A percentile compares a stretch with the other conserved stretches of the same genome.
phyloP scores from a whole-genome alignment of 2,797 vertebrate genomes.

The Gymnopithys bicolor region DNA sequence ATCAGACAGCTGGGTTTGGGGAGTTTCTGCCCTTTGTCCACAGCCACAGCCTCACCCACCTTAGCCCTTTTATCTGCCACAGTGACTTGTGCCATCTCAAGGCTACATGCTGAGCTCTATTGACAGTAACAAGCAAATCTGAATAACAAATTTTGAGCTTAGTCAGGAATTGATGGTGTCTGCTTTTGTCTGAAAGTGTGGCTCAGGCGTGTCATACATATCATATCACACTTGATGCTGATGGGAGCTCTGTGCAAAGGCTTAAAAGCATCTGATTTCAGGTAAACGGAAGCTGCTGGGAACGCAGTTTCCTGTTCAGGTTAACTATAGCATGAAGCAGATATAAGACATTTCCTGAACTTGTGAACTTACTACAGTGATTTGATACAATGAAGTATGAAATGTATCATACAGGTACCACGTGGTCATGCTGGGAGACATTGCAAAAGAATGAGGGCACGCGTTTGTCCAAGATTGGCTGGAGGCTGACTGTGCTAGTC shows the following conservation, averaged over 20 bases:
- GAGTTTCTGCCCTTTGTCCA: not conserved
- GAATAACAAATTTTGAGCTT: not conserved
- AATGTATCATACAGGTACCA: not conserved
- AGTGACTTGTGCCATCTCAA: not conserved
- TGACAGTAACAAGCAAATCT: not conserved
- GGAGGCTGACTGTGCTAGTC: not conserved
- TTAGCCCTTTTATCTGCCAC: not conserved
- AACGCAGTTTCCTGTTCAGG: not conserved
- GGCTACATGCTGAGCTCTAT: too few species aligned
- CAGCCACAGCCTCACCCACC: not conserved
- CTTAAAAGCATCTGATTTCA: not conserved
- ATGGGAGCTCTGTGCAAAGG: not conserved
- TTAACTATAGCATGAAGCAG: not conserved
- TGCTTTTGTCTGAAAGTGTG: not conserved
- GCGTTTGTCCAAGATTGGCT: not conserved
- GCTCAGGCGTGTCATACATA: fast-evolving
- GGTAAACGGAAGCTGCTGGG: not conserved
- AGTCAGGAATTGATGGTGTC: not conserved
- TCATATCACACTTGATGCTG: not conserved
- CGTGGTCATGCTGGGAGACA: not conserved
- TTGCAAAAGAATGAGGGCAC: not conserved
- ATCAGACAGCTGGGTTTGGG: not conserved
- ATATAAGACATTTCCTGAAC: not conserved
- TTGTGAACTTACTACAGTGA: not conserved
- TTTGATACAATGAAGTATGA: not conserved